Evolutionary conservation across 2,888 invertebrate genomes (phyloP), one percentile per base, ranked within the genome.

Genomic region (Pristionchus mayeri): DNA sequence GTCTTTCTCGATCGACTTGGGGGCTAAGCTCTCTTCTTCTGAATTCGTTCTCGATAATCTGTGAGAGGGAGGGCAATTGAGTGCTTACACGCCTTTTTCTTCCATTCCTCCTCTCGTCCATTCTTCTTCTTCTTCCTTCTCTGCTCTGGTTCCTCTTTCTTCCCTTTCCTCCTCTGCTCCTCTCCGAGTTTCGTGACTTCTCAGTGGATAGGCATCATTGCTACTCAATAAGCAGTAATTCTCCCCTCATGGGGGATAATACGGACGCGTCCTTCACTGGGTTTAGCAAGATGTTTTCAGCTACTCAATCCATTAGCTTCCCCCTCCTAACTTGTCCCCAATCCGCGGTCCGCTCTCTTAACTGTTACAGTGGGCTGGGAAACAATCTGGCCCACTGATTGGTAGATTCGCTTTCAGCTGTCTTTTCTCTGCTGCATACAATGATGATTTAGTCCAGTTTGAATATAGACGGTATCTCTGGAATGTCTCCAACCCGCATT

Each of bases 61-160:
- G 21, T 21, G 71, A 67, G 67, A 67, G 67, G 40, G n/a, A 71
- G 71, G 40, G 71, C 71, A 71, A 71, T 71, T 71, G 71, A 71
- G 71, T 21, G n/a, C 71, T 71, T 71, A 71, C 71, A 71, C 71
- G 71, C 34, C 63, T 60, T 27, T 60, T 27, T 30, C 57, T 60
- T 60, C n/a, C n/a, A n/a, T n/a, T n/a, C n/a, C n/a, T n/a, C n/a
- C 44, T 44, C 63, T 34, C 63, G 63, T 63, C 30, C 18, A 34
- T 63, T 63, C 18, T 16, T 34, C 34, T 18, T 34, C 27, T 63
- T 63, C 63, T 27, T 27, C 63, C 63, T 18, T 63, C 57, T 60
- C 60, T 11, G 34, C 44, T 44, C 30, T 34, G 63, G 30, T 30
- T 4, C 21, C 67, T 37, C n/a, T 44, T 71, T 40, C 44, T 44